These are phyloP conservation scores for Schizaphis graminum DNA, from an alignment of 2,888 invertebrate genomes.

Conservation along the genomic window DNA sequence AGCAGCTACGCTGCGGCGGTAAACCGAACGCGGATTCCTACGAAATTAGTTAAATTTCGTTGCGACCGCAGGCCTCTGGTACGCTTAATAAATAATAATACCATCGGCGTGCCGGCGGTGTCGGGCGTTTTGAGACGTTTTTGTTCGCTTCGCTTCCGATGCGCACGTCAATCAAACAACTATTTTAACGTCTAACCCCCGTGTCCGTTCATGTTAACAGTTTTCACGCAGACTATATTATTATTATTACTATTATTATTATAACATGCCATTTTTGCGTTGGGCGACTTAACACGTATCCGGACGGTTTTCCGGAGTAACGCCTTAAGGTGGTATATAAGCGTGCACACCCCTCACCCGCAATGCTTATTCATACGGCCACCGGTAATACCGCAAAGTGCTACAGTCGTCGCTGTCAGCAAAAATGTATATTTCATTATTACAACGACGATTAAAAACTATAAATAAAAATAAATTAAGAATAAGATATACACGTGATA, in stretches of 20 bases:
- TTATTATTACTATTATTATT: slow-evolving; percentile 33
- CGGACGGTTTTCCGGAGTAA: slow-evolving; percentile 52
- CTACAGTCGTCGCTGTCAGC: background rate
- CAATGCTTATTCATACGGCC: background rate
- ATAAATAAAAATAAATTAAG: background rate
- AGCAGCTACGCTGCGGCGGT: background rate
- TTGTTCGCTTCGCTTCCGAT: slow-evolving; percentile 55
- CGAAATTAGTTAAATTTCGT: slow-evolving; percentile 58
- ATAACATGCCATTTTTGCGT: slow-evolving; percentile 47
- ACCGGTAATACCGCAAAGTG: background rate
- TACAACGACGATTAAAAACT: slow-evolving; percentile 30
- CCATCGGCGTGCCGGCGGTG: background rate
- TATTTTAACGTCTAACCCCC: slow-evolving; percentile 30
- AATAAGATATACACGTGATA: slow-evolving; percentile 23
- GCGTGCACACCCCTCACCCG: background rate
- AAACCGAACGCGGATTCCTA: slow-evolving; percentile 25
- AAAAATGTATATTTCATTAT: slow-evolving; percentile 27
- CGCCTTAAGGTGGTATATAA: slow-evolving; percentile 37
- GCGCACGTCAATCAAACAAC: slow-evolving; percentile 56
- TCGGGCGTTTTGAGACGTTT: slow-evolving; percentile 39
- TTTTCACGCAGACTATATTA: slow-evolving; percentile 31
- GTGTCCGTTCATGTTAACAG: background rate
- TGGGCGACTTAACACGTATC: slow-evolving; percentile 52
- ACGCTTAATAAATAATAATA: slow-evolving; percentile 39
- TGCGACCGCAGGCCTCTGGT: slow-evolving; percentile 9